Evolutionary conservation across 2,888 invertebrate genomes (phyloP).

Genomic region (Metopia argyrocephala): DNA sequence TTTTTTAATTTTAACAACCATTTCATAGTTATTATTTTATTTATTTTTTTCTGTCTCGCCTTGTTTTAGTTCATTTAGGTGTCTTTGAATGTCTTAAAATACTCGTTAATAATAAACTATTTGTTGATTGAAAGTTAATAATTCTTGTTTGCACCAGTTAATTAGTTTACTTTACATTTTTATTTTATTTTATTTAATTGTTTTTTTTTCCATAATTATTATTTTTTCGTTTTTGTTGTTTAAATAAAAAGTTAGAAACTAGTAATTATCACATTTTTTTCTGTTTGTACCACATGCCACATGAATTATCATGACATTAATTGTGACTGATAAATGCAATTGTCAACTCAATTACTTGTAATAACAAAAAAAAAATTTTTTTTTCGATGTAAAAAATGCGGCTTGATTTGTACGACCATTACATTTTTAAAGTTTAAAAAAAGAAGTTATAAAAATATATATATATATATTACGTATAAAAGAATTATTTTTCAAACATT

Average conservation of each 20-base stretch:
- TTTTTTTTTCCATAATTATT: not conserved
- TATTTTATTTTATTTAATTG: not conserved
- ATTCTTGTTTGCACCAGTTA: not conserved
- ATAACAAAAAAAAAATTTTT: not conserved
- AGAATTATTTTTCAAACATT: not conserved
- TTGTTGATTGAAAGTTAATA: too few relatives aligned
- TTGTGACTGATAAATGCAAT: conserved; percentile 67
- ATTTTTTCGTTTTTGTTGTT: not conserved
- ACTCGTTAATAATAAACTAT: too few relatives aligned
- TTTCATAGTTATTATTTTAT: too few relatives aligned
- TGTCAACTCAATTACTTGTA: conserved; percentile 7
- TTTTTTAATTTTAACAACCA: too few relatives aligned
- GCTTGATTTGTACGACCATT: not conserved
- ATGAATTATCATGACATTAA: conserved; percentile 67
- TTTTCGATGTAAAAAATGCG: too few relatives aligned
- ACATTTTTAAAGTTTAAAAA: not conserved
- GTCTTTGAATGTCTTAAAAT: too few relatives aligned
- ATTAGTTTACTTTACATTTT: conserved; percentile 1
- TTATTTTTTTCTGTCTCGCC: too few relatives aligned
- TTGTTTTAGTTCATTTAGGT: too few relatives aligned
- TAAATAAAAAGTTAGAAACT: conserved; percentile 9
- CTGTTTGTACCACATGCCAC: not conserved
- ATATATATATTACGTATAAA: too few relatives aligned
- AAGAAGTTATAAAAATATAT: not conserved
- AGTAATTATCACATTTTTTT: conserved; percentile 29